Evolutionary conservation across 1,140 invertebrate species (phyloP).

Genomic region (Andricus grossulariae): DNA sequence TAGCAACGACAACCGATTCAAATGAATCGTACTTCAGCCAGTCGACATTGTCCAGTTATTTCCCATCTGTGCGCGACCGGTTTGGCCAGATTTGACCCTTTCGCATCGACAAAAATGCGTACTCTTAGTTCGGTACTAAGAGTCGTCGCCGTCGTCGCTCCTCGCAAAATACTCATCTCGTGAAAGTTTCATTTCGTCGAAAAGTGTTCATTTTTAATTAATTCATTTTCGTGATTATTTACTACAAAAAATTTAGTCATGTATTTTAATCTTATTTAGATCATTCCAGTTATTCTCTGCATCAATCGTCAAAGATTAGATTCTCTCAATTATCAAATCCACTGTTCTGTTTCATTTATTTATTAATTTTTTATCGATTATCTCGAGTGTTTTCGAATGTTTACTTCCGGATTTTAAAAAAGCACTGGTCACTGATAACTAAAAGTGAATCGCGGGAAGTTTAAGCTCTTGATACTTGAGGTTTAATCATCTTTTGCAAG

Average conservation of each 20-base stretch:
- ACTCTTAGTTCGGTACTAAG: slow-evolving; percentile 20
- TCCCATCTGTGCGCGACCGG: slow-evolving; percentile 32
- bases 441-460: background rate
- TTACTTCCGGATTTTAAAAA: background rate
- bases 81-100: slow-evolving; percentile 47
- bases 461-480: background rate
- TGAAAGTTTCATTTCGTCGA: background rate
- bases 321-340: too few relatives aligned
- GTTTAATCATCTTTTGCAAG: background rate
- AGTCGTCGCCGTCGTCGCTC: slow-evolving; percentile 2
- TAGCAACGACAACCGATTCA: slow-evolving; percentile 53
- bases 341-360: too few relatives aligned
- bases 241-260: too few relatives aligned
- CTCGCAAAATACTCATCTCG: background rate
- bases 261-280: too few relatives aligned
- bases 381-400: too few relatives aligned
- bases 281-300: too few relatives aligned
- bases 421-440: background rate
- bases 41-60: slow-evolving; percentile 50
- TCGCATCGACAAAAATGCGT: background rate
- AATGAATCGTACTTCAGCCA: slow-evolving; percentile 46
- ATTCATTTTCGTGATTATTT: background rate
- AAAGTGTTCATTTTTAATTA: background rate
- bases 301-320: too few relatives aligned
- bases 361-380: too few relatives aligned